phyloP scores from a whole-genome alignment of 1,140 invertebrate species.

The Lepidotrigona ventralis region DNA sequence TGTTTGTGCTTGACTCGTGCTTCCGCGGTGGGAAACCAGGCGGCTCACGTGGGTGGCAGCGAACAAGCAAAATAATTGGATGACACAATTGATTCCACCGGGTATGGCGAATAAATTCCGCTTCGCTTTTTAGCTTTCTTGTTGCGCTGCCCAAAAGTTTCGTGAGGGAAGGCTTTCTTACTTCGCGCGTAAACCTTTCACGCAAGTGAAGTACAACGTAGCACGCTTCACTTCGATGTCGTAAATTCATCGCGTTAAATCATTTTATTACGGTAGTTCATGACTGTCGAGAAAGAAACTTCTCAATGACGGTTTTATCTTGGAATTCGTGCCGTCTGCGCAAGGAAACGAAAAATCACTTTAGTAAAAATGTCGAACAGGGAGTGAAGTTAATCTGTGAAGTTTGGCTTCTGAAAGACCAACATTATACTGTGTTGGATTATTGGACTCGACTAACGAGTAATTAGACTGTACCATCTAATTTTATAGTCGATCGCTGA shows the following conservation, averaged over 20 bases:
- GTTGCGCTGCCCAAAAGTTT: too few relatives aligned
- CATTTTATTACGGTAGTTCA: background rate
- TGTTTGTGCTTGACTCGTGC: background rate
- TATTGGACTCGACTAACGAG: too few relatives aligned
- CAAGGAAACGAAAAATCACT: too few relatives aligned
- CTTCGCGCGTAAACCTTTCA: background rate
- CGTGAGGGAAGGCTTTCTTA: background rate
- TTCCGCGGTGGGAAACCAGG: background rate
- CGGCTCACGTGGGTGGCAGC: slow-evolving; percentile 6
- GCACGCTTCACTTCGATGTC: slow-evolving; percentile 52
- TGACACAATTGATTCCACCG: slow-evolving; percentile 22
- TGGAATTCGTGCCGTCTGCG: too few relatives aligned
- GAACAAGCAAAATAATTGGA: slow-evolving; percentile 19
- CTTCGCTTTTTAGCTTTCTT: background rate
- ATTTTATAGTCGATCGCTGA: too few relatives aligned
- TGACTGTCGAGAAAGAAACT: too few relatives aligned
- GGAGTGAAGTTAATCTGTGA: too few relatives aligned
- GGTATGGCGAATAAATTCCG: background rate
- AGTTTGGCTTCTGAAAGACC: too few relatives aligned
- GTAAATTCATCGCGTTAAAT: background rate
- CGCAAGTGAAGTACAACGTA: background rate
- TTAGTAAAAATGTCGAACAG: too few relatives aligned
- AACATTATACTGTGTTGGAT: too few relatives aligned
- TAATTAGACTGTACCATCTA: too few relatives aligned
- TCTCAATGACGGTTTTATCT: too few relatives aligned